A percentile compares a stretch with the other conserved stretches of the same genome.
phyloP scores from a whole-genome alignment of 2,113 vertebrate species.

The Zosterops hypoxanthus region DNA sequence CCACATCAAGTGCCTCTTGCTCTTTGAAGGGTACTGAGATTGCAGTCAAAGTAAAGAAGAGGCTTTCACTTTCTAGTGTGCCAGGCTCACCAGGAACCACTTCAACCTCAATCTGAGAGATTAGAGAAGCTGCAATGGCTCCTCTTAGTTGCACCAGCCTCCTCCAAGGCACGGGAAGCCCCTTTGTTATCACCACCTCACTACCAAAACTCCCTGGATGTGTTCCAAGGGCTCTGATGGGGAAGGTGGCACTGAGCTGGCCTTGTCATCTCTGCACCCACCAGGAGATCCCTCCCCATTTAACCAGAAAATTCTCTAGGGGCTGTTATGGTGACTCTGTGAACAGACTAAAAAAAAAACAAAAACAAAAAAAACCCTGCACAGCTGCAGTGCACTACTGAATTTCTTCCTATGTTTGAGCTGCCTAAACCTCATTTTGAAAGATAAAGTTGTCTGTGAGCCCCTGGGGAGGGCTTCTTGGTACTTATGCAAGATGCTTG shows the following conservation, averaged over 20 bases:
- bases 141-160: not conserved
- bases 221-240: rapidly evolving
- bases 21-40: not conserved
- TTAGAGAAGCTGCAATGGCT: not conserved
- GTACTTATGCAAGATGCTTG: not conserved
- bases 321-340: not conserved
- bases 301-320: not conserved
- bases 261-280: not conserved
- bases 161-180: not conserved
- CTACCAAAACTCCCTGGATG: not conserved
- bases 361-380: no score
- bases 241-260: not conserved
- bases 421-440: not conserved
- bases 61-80: not conserved
- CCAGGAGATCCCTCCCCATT: not conserved
- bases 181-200: not conserved
- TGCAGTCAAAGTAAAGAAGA: not conserved
- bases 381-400: rapidly evolving
- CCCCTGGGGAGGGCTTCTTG: not conserved
- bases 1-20: rapidly evolving
- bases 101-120: not conserved
- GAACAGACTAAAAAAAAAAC: not conserved
- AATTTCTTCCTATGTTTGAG: not conserved
- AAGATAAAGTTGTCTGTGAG: not conserved
- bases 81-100: not conserved